A percentile compares a stretch with the other conserved stretches of the same genome.
Evolutionary conservation across 2,888 invertebrate genomes (phyloP).

Genomic region (Lasioglossum marginatum): DNA sequence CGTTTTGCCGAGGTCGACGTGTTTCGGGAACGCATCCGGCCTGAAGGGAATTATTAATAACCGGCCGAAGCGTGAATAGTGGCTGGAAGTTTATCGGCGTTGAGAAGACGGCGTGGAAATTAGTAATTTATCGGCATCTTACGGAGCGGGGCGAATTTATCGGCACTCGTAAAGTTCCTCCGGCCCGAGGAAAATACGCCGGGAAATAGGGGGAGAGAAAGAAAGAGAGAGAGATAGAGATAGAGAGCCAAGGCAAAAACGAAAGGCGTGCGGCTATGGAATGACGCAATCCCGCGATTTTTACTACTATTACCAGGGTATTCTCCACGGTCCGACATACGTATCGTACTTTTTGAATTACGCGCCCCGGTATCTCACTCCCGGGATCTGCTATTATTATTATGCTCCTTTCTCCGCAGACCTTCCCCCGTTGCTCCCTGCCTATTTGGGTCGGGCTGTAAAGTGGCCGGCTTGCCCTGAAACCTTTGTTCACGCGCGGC

Average conservation of each 20-base stretch:
- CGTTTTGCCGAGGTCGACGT: slow-evolving; percentile 9
- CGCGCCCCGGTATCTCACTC: slow-evolving; percentile 57
- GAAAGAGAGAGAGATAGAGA: neutral
- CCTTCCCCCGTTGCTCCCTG: slow-evolving; percentile 35
- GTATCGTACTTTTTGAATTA: slow-evolving; percentile 67
- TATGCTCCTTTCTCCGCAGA: slow-evolving; percentile 51
- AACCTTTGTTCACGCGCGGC: slow-evolving; percentile 67
- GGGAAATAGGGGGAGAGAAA: neutral
- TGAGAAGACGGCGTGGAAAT: slow-evolving; percentile 58
- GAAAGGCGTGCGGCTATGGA: slow-evolving; percentile 24
- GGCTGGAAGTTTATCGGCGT: slow-evolving; percentile 55
- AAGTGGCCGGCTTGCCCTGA: slow-evolving; percentile 52
- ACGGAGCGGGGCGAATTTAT: slow-evolving; percentile 48
- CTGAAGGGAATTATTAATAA: slow-evolving; percentile 48
- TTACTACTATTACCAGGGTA: slow-evolving; percentile 45
- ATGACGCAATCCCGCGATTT: slow-evolving; percentile 56
- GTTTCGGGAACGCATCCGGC: slow-evolving; percentile 8
- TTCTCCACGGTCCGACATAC: slow-evolving; percentile 34
- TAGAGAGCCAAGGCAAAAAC: neutral
- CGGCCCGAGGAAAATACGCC: slow-evolving; percentile 40
- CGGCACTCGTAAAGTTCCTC: slow-evolving; percentile 50
- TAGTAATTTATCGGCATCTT: slow-evolving; percentile 58
- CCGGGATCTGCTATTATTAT: slow-evolving; percentile 62
- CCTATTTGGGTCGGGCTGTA: slow-evolving; percentile 62
- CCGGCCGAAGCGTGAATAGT: slow-evolving; percentile 41